Evolutionary conservation across 2,797 vertebrate genomes (phyloP), one percentile per base, ranked within the genome.

Genomic region (Hoplostethus atlanticus): DNA sequence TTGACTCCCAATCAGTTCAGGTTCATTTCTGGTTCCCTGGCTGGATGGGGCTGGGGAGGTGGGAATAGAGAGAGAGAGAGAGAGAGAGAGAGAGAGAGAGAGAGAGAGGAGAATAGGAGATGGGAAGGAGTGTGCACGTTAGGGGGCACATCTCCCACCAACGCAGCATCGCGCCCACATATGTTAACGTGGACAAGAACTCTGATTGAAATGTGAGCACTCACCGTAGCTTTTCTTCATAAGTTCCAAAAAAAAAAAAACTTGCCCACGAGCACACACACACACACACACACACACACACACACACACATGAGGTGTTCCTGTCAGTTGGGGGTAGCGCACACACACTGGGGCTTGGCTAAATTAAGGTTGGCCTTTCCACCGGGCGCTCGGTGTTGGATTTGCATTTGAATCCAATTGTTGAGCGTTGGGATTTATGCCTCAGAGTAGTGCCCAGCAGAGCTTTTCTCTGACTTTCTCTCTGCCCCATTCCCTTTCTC

Each of bases 331-430:
- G 86, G 85, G 85, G 87, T 78, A 58, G 71, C 67, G 69, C 8
- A 59, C 80, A 76, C 75, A 81, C 85, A 90, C 44, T 83, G 77
- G 84, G 83, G 81, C 71, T 77, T 72, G 73, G 81, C 86, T 91
- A 92, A 92, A 94, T 91, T 91, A 90, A 91, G 83, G 89, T 78
- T 82, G 79, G 89, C 83, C 87, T 93, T 91, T 93, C 90, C 81
- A 86, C 81, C 79, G 76, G 56, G 68, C 81, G 77, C 80, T 90
- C 42, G 15, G 76, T 69, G 66, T 51, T 53, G 25, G 77, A 95
- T 95, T 94, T 92, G 93, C 94, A 95, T 95, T 92, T 94, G 93
- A 94, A 95, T 94, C 81, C 79, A 74, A 86, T 91, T 91, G 91
- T 21, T 93, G 89, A 87, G 84, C 21, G 77, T 55, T 74, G 87